These are phyloP conservation scores for Drosophila koepferae DNA, from an alignment of 2,888 invertebrate genomes.

Conservation along the genomic window DNA sequence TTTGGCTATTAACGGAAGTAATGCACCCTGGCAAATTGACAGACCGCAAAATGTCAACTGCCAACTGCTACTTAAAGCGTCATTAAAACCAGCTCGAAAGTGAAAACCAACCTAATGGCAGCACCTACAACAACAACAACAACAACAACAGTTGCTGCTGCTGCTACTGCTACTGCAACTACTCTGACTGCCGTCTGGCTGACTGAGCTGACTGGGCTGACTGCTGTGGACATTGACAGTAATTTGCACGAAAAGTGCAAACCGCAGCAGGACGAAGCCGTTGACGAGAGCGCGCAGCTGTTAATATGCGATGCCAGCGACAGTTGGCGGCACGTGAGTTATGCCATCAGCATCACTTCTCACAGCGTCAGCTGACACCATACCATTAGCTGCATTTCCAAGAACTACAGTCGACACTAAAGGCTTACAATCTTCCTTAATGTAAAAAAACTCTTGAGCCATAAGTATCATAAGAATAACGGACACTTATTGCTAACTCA, in stretches of 20 bases:
- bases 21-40: slow-evolving; percentile 39
- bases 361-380: too few relatives aligned
- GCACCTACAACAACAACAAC: slow-evolving; percentile 15
- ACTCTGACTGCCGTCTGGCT: background rate
- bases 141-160: background rate
- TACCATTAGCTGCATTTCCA: too few relatives aligned
- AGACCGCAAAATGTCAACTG: slow-evolving; percentile 41
- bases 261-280: slow-evolving; percentile 59
- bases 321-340: slow-evolving; percentile 64
- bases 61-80: slow-evolving; percentile 42
- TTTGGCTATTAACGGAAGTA: slow-evolving; percentile 27
- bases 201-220: slow-evolving; percentile 4
- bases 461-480: too few relatives aligned
- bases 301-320: slow-evolving; percentile 62
- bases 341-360: too few relatives aligned
- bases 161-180: slow-evolving; percentile 19
- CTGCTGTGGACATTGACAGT: slow-evolving; percentile 63
- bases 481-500: too few relatives aligned
- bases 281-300: slow-evolving; percentile 42
- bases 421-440: too few relatives aligned
- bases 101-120: slow-evolving; percentile 55
- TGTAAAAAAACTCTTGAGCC: too few relatives aligned
- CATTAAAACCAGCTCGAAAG: slow-evolving; percentile 58
- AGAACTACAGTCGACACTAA: too few relatives aligned
- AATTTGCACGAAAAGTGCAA: slow-evolving; percentile 65